Evolutionary conservation across 2,797 vertebrate genomes (phyloP).

Genomic region (Mormyrops boulengeri): DNA sequence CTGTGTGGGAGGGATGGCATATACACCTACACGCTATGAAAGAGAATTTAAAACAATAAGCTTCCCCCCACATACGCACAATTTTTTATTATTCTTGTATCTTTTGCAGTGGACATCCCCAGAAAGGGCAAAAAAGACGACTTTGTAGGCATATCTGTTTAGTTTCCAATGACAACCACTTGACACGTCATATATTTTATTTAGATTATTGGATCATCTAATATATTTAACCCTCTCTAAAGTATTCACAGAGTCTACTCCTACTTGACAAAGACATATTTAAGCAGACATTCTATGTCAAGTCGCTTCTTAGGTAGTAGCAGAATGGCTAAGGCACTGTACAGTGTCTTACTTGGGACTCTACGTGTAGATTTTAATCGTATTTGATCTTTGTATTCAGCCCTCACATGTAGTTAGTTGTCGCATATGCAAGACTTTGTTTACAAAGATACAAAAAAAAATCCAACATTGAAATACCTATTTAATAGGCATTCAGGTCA

Average conservation of each 20-base stretch:
- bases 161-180: background rate
- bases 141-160: slow-evolving; percentile 45
- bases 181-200: background rate
- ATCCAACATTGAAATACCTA: background rate
- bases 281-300: background rate
- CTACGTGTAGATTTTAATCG: background rate
- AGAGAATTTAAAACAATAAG: slow-evolving; percentile 75
- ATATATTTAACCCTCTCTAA: background rate
- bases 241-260: background rate
- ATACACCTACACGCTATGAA: slow-evolving; percentile 76
- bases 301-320: background rate
- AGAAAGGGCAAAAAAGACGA: slow-evolving; percentile 53
- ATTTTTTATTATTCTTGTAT: background rate
- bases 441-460: background rate
- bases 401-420: background rate
- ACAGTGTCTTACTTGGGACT: background rate
- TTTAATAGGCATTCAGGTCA: background rate
- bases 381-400: background rate
- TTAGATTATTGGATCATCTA: background rate
- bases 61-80: background rate
- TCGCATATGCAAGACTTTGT: background rate
- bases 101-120: slow-evolving; percentile 50
- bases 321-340: background rate
- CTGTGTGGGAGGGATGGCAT: slow-evolving; percentile 74
- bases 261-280: background rate